phyloP scores from a whole-genome alignment of 35 echinoderm and acorn worm species.

The Heliocidaris tuberculata region DNA sequence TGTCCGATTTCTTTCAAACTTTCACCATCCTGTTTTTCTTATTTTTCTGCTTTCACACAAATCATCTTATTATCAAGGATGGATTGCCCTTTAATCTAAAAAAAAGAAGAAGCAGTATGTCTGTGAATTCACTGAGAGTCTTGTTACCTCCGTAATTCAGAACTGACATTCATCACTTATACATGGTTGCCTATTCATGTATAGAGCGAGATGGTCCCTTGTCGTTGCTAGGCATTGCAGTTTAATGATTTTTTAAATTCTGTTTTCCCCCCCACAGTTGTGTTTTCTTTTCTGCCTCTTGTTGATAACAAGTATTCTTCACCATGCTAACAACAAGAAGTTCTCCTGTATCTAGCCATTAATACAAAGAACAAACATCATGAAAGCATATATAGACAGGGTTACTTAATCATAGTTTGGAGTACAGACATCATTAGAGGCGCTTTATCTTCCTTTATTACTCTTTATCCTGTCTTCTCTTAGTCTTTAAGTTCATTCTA shows the following conservation, averaged over 20 bases:
- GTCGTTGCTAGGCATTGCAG: neutral
- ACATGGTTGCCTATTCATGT: neutral
- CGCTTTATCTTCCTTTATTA: neutral
- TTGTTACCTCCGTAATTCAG: neutral
- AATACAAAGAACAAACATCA: neutral
- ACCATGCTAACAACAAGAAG: neutral
- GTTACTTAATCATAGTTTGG: neutral
- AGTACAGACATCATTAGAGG: neutral
- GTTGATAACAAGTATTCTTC: neutral
- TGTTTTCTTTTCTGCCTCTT: slow-evolving; percentile 2
- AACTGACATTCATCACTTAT: neutral
- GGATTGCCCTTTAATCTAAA: too few relatives aligned
- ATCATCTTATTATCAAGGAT: too few relatives aligned
- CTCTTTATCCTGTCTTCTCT: neutral
- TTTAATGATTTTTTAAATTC: neutral
- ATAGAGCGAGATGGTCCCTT: neutral
- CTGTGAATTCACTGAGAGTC: neutral
- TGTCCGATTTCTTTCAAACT: too few relatives aligned
- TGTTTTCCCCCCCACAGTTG: neutral
- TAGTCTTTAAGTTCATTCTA: neutral
- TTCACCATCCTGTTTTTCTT: too few relatives aligned
- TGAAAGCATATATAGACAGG: neutral
- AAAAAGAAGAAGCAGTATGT: neutral
- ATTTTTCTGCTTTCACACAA: too few relatives aligned
- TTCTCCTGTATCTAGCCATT: neutral